Percentiles rank a stretch among this genome's conserved stretches.
phyloP scores from a whole-genome alignment of 2,797 vertebrate species.

The Babyrousa celebensis region DNA sequence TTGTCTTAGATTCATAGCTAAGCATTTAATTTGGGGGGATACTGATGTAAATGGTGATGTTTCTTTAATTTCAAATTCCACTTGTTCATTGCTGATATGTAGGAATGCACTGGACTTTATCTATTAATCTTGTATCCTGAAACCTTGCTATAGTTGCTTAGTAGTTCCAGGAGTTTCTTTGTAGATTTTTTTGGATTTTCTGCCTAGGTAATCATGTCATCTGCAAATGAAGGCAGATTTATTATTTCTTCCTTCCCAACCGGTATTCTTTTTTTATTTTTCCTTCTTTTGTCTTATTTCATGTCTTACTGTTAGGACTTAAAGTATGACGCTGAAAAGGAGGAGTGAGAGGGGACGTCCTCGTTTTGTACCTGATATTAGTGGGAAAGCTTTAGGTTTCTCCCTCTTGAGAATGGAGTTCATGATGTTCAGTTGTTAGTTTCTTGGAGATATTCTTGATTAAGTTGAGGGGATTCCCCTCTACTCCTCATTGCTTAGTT shows the following conservation, averaged over 20 bases:
- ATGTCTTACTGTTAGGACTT: background rate
- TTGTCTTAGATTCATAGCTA: background rate
- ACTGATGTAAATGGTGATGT: background rate
- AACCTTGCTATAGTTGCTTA: background rate
- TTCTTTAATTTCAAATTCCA: background rate
- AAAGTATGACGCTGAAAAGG: background rate
- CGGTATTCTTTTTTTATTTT: background rate
- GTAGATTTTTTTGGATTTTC: background rate
- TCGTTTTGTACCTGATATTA: background rate
- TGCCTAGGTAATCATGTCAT: background rate
- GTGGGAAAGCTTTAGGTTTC: background rate
- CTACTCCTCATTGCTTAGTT: background rate
- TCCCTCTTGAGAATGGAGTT: background rate
- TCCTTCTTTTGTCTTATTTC: background rate
- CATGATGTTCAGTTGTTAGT: background rate
- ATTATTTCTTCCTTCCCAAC: background rate
- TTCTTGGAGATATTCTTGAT: background rate
- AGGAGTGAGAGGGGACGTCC: background rate
- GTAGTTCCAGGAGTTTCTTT: background rate
- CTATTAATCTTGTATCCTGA: background rate
- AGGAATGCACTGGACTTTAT: background rate
- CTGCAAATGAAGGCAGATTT: conserved; percentile 9
- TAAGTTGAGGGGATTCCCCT: background rate
- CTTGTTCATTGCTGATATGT: background rate
- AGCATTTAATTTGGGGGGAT: background rate